Evolutionary conservation across 2,113 vertebrate species (phyloP).

Genomic region (Poeciliopsis retropinna): DNA sequence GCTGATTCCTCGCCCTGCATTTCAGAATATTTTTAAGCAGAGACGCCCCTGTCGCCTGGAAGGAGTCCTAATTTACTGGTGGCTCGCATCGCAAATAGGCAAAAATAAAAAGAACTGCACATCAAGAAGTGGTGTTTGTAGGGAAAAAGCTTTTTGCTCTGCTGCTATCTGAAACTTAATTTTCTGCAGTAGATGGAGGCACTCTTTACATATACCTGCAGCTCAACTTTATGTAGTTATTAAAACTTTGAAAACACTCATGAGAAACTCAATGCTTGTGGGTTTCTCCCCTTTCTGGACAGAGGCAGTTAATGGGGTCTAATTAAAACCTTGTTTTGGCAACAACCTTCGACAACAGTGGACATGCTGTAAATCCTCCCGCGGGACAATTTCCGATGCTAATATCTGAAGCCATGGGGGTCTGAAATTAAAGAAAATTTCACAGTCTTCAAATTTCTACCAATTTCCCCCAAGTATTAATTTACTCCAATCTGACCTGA

Average conservation of each 20-base stretch:
- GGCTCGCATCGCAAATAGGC: background rate
- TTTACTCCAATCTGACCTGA: conserved; percentile 45
- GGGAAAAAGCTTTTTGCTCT: background rate
- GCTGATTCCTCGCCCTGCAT: conserved; percentile 31
- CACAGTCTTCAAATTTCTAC: conserved; percentile 52
- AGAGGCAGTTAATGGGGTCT: conserved; percentile 20
- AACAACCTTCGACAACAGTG: conserved; percentile 61
- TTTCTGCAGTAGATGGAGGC: background rate
- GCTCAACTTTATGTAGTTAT: conserved; percentile 13
- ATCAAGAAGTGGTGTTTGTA: background rate
- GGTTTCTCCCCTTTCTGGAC: conserved; percentile 33
- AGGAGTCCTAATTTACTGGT: conserved; percentile 5
- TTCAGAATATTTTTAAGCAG: conserved; percentile 8
- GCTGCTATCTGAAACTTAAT: conserved; percentile 5
- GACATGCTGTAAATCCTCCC: conserved; percentile 49
- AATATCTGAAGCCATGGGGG: conserved; percentile 58
- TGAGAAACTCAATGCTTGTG: conserved; percentile 20
- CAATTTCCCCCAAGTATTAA: conserved; percentile 61
- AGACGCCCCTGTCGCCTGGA: background rate
- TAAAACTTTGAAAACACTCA: conserved; percentile 6
- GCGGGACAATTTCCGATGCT: conserved; percentile 39
- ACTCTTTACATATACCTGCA: background rate
- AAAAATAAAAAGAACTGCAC: background rate
- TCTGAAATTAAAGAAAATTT: conserved; percentile 56
- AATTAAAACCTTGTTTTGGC: conserved; percentile 60